Evolutionary conservation across 2,888 invertebrate species (phyloP).

Genomic region (Phragmatobia fuliginosa): DNA sequence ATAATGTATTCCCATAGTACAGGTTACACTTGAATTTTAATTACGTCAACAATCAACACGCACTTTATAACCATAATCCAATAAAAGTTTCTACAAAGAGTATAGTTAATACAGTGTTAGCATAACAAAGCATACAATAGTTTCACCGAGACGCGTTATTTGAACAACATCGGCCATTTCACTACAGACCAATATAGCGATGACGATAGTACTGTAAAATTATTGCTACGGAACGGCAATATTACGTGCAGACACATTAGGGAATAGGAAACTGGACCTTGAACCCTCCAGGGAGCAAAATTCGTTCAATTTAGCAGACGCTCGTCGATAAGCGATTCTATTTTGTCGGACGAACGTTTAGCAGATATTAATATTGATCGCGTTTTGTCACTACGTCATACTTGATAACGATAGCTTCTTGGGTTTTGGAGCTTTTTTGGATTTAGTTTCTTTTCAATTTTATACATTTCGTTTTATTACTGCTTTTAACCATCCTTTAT

Average conservation of each 20-base stretch:
- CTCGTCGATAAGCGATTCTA: slow-evolving; percentile 43
- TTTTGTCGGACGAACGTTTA: slow-evolving; percentile 42
- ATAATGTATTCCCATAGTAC: slow-evolving; percentile 7
- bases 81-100: slow-evolving; percentile 8
- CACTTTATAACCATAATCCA: slow-evolving; percentile 4
- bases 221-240: slow-evolving; percentile 18
- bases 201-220: slow-evolving; percentile 22
- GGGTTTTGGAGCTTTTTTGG: slow-evolving; percentile 33
- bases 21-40: slow-evolving; percentile 21
- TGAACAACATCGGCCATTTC: slow-evolving; percentile 17
- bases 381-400: slow-evolving; percentile 45
- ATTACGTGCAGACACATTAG: slow-evolving; percentile 35
- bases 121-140: slow-evolving; percentile 8
- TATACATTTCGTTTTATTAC: not conserved
- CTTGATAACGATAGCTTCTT: slow-evolving; percentile 33
- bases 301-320: slow-evolving; percentile 50
- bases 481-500: not conserved
- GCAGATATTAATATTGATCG: slow-evolving; percentile 46
- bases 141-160: slow-evolving; percentile 5
- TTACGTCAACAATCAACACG: slow-evolving; percentile 12
- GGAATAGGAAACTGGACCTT: slow-evolving; percentile 51
- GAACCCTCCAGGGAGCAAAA: slow-evolving; percentile 54
- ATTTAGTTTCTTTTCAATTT: slow-evolving; percentile 2
- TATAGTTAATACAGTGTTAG: slow-evolving; percentile 3
- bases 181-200: slow-evolving; percentile 9